Evolutionary conservation across 2,113 vertebrate genomes (phyloP).

Genomic region (Dasyurus viverrinus): DNA sequence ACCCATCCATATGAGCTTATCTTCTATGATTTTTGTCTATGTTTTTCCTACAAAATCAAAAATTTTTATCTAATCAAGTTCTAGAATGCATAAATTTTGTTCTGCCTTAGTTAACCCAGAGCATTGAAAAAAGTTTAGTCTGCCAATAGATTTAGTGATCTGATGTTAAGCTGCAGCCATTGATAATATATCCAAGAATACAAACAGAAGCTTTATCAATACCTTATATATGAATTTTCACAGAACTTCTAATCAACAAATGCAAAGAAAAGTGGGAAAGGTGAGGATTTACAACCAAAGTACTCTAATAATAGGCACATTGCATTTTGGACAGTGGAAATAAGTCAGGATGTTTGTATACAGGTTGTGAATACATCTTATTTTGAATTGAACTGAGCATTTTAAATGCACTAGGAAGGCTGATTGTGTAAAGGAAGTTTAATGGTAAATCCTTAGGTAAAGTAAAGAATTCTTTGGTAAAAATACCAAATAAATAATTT

Average conservation of each 20-base stretch:
- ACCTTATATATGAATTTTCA: neutral
- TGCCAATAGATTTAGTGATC: slow-evolving; percentile 33
- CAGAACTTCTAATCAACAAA: neutral
- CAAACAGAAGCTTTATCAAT: slow-evolving; percentile 27
- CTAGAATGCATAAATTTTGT: neutral
- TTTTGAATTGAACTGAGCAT: neutral
- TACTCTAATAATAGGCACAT: neutral
- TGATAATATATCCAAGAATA: slow-evolving; percentile 11
- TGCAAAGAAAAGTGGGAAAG: neutral
- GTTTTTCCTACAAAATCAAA: neutral
- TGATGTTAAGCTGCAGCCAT: slow-evolving; percentile 23
- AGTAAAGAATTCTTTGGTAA: neutral
- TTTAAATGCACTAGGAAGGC: neutral
- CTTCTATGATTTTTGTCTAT: neutral
- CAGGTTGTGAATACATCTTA: neutral
- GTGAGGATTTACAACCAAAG: neutral
- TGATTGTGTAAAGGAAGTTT: neutral
- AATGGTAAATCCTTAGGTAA: neutral
- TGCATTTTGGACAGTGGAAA: neutral
- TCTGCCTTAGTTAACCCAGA: neutral
- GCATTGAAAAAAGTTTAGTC: neutral
- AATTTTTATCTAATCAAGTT: neutral
- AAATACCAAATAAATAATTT: neutral
- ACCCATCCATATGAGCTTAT: neutral
- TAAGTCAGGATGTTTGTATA: neutral